Percentiles rank a stretch among this genome's conserved stretches.
Evolutionary conservation across 2,888 invertebrate genomes (phyloP).

Genomic region (Augiades crinisus): DNA sequence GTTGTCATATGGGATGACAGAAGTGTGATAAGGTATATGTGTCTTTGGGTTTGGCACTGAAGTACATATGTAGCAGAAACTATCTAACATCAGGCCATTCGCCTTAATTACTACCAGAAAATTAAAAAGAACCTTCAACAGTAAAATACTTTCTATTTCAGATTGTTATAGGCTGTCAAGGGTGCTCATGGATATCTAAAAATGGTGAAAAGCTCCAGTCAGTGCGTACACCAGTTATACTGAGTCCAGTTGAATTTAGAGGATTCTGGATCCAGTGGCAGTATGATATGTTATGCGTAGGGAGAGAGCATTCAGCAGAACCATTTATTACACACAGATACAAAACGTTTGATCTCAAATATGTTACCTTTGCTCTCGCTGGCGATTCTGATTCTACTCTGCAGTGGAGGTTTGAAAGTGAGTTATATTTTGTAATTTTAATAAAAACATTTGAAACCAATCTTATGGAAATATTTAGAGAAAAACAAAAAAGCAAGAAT

Average conservation of each 20-base stretch:
- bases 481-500: too few species aligned
- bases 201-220: conserved; percentile 30
- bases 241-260: conserved; percentile 59
- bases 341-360: conserved; percentile 39
- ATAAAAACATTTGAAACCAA: too few species aligned
- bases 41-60: too few species aligned
- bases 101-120: too few species aligned
- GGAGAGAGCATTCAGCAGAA: conserved; percentile 54
- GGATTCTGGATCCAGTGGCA: conserved; percentile 78
- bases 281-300: conserved; percentile 57
- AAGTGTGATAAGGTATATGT: too few species aligned
- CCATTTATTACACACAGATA: conserved; percentile 41
- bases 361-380: conserved; percentile 34
- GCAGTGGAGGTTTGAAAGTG: conserved; percentile 51
- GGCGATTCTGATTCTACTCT: conserved; percentile 26
- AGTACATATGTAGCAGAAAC: too few species aligned
- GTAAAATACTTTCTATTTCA: conserved; percentile 3
- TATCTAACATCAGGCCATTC: too few species aligned
- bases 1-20: too few species aligned
- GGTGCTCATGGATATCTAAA: conserved; percentile 37
- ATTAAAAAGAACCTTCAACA: too few species aligned
- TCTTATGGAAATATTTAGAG: too few species aligned
- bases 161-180: not conserved
- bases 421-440: conserved; percentile 41
- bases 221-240: conserved; percentile 61